Evolutionary conservation across 2,888 invertebrate genomes (phyloP).

Genomic region (Brachypterus glaber): DNA sequence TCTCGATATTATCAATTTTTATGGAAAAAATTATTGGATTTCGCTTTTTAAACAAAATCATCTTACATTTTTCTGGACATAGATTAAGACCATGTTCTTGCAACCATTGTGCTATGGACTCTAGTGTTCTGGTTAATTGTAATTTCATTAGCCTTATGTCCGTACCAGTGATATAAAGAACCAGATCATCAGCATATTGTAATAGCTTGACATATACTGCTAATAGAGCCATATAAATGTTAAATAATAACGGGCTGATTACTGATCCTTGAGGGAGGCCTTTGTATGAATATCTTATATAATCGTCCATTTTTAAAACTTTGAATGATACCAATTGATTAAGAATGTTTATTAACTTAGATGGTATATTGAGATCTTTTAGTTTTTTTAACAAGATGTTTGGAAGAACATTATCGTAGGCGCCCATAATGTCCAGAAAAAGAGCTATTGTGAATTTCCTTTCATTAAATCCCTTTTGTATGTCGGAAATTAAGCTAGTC

Average conservation of each 20-base stretch:
- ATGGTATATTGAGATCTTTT: neutral
- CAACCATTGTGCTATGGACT: conserved; percentile 5
- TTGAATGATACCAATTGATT: neutral
- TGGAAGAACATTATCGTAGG: conserved; percentile 11
- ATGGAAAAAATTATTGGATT: neutral
- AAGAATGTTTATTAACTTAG: conserved; percentile 3
- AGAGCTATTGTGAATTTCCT: conserved; percentile 2
- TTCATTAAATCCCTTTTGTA: too few relatives aligned
- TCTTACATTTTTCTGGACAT: conserved; percentile 6
- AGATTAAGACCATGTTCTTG: conserved; percentile 7
- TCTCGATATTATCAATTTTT: neutral
- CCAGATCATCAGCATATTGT: conserved; percentile 12
- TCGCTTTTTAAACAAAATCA: conserved; percentile 12
- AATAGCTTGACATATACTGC: conserved; percentile 4
- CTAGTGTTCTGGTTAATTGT: conserved; percentile 9
- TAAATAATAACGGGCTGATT: conserved; percentile 10
- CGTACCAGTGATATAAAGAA: too few relatives aligned
- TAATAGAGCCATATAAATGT: conserved; percentile 9
- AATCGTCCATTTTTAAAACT: neutral
- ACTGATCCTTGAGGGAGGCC: conserved; percentile 9
- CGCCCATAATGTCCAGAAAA: conserved; percentile 8
- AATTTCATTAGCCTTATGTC: too few relatives aligned
- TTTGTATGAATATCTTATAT: neutral
- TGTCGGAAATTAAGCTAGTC: neutral
- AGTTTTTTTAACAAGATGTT: conserved; percentile 4